Evolutionary conservation across 2,888 invertebrate species (phyloP).

Genomic region (Ctena decussata): DNA sequence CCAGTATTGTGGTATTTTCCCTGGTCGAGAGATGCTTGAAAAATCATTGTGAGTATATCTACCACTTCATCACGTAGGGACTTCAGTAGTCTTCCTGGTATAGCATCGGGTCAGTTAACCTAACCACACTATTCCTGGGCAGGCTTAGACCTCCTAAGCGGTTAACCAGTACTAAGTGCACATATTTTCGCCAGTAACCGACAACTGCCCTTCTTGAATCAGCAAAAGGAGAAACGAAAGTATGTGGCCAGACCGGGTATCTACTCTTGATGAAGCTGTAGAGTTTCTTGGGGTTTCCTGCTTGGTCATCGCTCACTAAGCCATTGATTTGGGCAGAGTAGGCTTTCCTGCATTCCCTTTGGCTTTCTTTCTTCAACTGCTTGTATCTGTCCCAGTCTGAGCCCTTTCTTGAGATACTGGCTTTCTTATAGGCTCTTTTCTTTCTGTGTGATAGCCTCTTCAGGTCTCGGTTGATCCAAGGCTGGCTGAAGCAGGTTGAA

Average conservation of each 20-base stretch:
- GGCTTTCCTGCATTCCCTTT: not conserved
- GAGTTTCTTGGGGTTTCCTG: not conserved
- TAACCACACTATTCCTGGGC: no score
- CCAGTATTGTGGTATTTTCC: constrained; percentile 1
- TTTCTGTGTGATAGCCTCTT: no score
- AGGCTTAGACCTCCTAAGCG: no score
- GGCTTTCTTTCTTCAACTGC: not conserved
- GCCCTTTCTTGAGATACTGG: not conserved
- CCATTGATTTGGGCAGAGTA: not conserved
- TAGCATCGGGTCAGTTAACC: constrained; percentile 3
- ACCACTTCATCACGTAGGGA: not conserved
- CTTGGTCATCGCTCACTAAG: not conserved
- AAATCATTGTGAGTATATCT: not conserved
- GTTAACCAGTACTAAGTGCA: no score
- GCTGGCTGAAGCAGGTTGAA: no score
- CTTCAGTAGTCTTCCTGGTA: not conserved
- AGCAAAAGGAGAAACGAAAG: no score
- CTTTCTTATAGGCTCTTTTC: no score
- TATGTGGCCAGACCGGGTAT: no score
- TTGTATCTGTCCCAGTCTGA: not conserved
- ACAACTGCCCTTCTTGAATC: no score
- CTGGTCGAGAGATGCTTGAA: constrained; percentile 2
- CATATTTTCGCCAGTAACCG: no score
- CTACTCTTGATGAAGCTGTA: no score
- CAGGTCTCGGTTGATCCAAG: no score